phyloP scores from a whole-genome alignment of 2,888 invertebrate species.

The Eristalis tenax region DNA sequence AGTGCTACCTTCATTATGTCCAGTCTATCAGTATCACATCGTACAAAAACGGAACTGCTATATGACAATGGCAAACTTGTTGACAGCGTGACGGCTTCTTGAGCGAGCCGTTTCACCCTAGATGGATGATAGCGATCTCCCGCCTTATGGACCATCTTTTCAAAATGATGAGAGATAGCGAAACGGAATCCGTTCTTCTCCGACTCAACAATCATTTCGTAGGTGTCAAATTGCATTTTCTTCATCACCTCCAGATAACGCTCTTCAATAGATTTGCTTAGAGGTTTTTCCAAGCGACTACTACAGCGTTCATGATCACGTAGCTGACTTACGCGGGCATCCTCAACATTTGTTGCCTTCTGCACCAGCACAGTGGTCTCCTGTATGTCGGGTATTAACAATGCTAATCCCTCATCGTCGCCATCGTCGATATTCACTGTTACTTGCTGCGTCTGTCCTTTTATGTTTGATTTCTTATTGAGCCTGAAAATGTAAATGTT shows the following conservation, averaged over 20 bases:
- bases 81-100: constrained; percentile 96
- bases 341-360: constrained; percentile 78
- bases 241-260: constrained; percentile 94
- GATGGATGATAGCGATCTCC: constrained; percentile 93
- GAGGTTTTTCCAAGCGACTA: constrained; percentile 77
- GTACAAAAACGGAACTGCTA: constrained; percentile 96
- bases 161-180: constrained; percentile 94
- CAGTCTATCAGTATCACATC: constrained; percentile 95
- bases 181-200: constrained; percentile 90
- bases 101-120: constrained; percentile 94
- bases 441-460: constrained; percentile 80
- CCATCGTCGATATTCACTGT: constrained; percentile 85
- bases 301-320: constrained; percentile 73
- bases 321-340: constrained; percentile 76
- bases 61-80: constrained; percentile 95
- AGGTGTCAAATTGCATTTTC: constrained; percentile 94
- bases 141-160: constrained; percentile 91
- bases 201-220: constrained; percentile 93
- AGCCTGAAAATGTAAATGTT: constrained; percentile 81
- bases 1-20: constrained; percentile 94
- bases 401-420: constrained; percentile 93
- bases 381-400: constrained; percentile 95
- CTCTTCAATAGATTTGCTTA: constrained; percentile 85
- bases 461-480: constrained; percentile 84
- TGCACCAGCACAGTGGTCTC: constrained; percentile 81